These are phyloP conservation scores for Chamaea fasciata DNA, from an alignment of 2,113 vertebrate genomes.

Conservation along the genomic window DNA sequence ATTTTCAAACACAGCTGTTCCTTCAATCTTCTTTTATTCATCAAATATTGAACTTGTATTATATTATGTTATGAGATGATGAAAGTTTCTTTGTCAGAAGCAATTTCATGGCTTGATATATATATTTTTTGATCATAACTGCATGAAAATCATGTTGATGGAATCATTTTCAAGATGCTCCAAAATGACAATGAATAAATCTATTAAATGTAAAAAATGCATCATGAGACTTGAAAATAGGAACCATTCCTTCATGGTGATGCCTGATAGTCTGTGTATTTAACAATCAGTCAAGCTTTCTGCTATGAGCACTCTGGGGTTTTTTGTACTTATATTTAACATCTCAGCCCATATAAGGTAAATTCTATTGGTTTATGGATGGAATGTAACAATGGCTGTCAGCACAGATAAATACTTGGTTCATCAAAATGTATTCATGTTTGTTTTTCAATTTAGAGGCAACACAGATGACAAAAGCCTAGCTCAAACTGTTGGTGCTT, in stretches of 20 bases:
- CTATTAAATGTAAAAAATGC: background rate
- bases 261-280: conserved; percentile 1
- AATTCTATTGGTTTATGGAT: background rate
- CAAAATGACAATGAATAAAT: background rate
- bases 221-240: background rate
- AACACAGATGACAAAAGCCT: background rate
- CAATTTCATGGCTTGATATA: conserved; percentile 35
- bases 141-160: conserved; percentile 20
- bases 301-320: background rate
- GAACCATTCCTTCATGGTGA: background rate
- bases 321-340: background rate
- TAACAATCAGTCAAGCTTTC: background rate
- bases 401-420: background rate
- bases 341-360: background rate
- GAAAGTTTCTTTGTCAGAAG: background rate
- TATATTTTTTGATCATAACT: conserved; percentile 31
- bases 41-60: background rate
- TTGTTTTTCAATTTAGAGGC: background rate
- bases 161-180: background rate
- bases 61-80: background rate
- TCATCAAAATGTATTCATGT: background rate
- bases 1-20: background rate
- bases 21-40: background rate
- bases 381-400: background rate
- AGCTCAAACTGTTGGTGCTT: background rate